A percentile compares a stretch with the other conserved stretches of the same genome.
Conservation (phyloP, 2,113 vertebrate genomes). For the Phainopepla nitens region DNA sequence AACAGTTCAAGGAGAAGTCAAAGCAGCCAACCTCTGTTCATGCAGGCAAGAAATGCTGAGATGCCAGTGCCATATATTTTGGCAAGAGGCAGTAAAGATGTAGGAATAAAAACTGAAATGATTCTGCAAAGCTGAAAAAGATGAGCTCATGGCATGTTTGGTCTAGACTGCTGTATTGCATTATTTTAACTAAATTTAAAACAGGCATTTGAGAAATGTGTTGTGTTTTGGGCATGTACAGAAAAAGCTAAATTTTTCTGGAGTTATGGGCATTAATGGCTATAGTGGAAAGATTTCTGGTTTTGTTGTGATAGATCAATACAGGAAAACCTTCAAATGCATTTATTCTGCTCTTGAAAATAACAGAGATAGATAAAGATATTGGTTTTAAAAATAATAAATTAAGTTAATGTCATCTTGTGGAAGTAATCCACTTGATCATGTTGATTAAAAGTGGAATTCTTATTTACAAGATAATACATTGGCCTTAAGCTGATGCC, state of each 20-base stretch:
- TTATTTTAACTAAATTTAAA: slow-evolving; percentile 44
- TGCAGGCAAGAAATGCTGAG: not conserved
- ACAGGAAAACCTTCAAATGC: not conserved
- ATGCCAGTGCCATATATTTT: not conserved
- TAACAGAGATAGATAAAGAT: not conserved
- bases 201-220: not conserved
- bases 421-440: not conserved
- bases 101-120: not conserved
- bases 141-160: not conserved
- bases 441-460: not conserved
- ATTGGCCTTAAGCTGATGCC: not conserved
- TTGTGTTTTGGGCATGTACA: not conserved
- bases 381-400: not conserved
- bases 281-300: not conserved
- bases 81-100: not conserved
- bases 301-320: not conserved
- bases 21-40: not conserved
- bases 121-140: slow-evolving; percentile 1
- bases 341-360: not conserved
- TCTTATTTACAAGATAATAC: not conserved
- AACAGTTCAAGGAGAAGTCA: not conserved
- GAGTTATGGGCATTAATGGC: not conserved
- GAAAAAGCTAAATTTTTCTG: not conserved
- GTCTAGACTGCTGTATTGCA: not conserved
- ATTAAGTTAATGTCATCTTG: not conserved